Percentiles rank a stretch among this genome's conserved stretches.
phyloP scores from a whole-genome alignment of 2,888 invertebrate species.

The Lithophane leautieri region DNA sequence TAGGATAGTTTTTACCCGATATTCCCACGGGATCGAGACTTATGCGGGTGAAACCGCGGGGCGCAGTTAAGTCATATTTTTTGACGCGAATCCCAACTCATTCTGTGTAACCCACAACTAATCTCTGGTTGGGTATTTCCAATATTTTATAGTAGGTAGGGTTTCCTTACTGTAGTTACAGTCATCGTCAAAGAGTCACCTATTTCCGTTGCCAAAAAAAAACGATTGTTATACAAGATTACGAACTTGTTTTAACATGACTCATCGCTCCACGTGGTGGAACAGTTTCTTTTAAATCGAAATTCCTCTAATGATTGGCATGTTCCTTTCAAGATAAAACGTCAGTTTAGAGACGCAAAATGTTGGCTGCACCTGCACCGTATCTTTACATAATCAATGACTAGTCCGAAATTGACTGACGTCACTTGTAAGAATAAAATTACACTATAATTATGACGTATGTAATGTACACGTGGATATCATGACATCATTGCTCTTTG shows the following conservation, averaged over 20 bases:
- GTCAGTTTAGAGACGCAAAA: not conserved
- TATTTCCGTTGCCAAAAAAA: not conserved
- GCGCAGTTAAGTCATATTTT: not conserved
- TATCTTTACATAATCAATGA: no score
- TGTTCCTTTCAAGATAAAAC: slow-evolving; percentile 38
- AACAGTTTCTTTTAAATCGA: slow-evolving; percentile 1
- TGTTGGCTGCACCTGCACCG: slow-evolving; percentile 2
- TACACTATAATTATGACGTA: slow-evolving; percentile 25
- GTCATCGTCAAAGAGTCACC: not conserved
- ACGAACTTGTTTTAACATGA: slow-evolving; percentile 19
- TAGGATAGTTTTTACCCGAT: no score
- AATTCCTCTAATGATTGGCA: slow-evolving; percentile 13
- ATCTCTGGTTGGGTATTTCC: slow-evolving; percentile 30
- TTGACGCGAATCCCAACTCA: not conserved
- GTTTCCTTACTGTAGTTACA: not conserved
- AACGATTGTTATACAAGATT: not conserved
- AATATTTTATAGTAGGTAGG: not conserved
- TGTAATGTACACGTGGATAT: not conserved
- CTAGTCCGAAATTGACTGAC: slow-evolving; percentile 25
- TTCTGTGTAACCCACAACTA: not conserved
- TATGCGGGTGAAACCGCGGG: no score
- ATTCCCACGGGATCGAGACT: no score
- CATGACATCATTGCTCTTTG: slow-evolving; percentile 33
- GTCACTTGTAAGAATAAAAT: slow-evolving; percentile 10
- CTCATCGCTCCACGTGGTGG: slow-evolving; percentile 18